These are phyloP conservation scores for Cottus gobio DNA, from an alignment of 2,113 vertebrate species.

Conservation along the genomic window DNA sequence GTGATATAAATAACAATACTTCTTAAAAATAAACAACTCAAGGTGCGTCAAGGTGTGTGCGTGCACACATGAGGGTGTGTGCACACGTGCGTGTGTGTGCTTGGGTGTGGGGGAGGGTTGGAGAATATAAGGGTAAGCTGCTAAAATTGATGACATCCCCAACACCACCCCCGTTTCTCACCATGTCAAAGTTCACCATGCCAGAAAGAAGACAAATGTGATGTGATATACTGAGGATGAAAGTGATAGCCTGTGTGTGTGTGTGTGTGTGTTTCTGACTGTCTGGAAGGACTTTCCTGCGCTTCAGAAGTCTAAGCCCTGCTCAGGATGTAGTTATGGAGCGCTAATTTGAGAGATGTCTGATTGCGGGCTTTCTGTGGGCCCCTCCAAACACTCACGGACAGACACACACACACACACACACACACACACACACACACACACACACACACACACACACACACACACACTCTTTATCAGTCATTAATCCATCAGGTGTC, in stretches of 20 bases:
- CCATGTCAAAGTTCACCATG: constrained; percentile 71
- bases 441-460: constrained; percentile 37
- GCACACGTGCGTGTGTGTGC: background rate
- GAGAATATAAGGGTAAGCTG: constrained; percentile 38
- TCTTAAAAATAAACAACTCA: background rate
- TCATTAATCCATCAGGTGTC: constrained; percentile 84
- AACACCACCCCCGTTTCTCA: constrained; percentile 43
- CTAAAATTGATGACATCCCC: constrained; percentile 72
- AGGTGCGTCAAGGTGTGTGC: background rate
- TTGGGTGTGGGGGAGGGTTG: background rate
- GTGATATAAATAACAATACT: background rate
- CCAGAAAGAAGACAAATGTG: constrained; percentile 56
- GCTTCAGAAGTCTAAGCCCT: constrained; percentile 72
- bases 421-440: constrained; percentile 32
- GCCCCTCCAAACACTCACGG: constrained; percentile 55
- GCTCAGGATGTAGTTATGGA: constrained; percentile 82
- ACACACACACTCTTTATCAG: constrained; percentile 70
- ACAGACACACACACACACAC: constrained; percentile 24
- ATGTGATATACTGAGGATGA: constrained; percentile 53
- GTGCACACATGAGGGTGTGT: constrained; percentile 30
- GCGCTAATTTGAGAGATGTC: constrained; percentile 80
- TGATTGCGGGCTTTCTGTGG: constrained; percentile 76
- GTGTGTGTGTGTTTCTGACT: constrained; percentile 43
- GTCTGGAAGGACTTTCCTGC: constrained; percentile 75
- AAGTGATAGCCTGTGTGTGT: constrained; percentile 44